Percentiles rank a stretch among this genome's conserved stretches.
phyloP scores from a whole-genome alignment of 2,888 invertebrate genomes.

The Trichogramma dendrolimi region DNA sequence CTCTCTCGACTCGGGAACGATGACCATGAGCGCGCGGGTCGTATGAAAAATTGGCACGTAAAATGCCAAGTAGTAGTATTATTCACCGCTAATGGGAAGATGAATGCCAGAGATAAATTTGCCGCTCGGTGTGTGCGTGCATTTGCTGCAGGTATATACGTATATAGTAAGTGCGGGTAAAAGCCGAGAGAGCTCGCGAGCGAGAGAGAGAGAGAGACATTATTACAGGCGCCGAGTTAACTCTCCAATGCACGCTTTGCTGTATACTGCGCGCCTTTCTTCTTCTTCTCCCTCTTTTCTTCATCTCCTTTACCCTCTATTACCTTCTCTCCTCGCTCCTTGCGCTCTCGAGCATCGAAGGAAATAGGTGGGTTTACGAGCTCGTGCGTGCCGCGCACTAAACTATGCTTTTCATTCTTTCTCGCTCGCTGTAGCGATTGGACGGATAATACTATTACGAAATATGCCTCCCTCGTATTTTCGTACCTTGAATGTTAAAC shows the following conservation, averaged over 20 bases:
- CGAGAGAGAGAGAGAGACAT: slow-evolving; percentile 20
- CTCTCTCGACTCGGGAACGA: not conserved
- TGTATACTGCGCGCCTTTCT: not conserved
- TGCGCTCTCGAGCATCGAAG: slow-evolving; percentile 16
- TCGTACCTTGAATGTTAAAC: not conserved
- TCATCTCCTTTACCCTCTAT: not conserved
- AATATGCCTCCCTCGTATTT: too few species aligned
- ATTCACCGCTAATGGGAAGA: slow-evolving; percentile 46
- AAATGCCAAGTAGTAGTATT: slow-evolving; percentile 37
- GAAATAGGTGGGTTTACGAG: slow-evolving; percentile 39
- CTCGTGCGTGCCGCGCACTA: slow-evolving; percentile 28
- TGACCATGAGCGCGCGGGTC: slow-evolving; percentile 26
- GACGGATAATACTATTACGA: too few species aligned
- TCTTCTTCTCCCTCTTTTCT: too few species aligned
- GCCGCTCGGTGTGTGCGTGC: slow-evolving; percentile 20
- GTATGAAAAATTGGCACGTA: slow-evolving; percentile 43
- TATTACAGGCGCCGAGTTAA: slow-evolving; percentile 34
- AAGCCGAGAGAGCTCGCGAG: too few species aligned
- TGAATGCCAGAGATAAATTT: slow-evolving; percentile 43
- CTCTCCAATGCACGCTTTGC: slow-evolving; percentile 18
- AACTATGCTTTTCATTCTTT: slow-evolving; percentile 29
- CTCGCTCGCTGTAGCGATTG: not conserved
- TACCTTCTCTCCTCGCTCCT: not conserved
- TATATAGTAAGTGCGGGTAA: slow-evolving; percentile 32
- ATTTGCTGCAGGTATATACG: slow-evolving; percentile 29